phyloP scores from a whole-genome alignment of 2,888 invertebrate genomes.

The Cremastobaeus sp. region DNA sequence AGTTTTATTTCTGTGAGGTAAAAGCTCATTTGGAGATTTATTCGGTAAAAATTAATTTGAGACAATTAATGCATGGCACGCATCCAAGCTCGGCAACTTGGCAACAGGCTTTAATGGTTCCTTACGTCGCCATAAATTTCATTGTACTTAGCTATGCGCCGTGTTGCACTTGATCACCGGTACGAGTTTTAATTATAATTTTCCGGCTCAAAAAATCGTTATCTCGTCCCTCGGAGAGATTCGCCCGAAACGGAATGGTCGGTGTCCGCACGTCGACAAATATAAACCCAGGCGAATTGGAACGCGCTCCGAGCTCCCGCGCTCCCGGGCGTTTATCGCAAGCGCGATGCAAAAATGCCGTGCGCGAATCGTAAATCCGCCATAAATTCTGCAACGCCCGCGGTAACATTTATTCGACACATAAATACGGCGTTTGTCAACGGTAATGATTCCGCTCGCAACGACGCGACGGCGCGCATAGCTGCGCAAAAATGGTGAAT shows the following conservation, averaged over 20 bases:
- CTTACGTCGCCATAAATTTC: conserved; percentile 65
- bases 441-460: conserved; percentile 9
- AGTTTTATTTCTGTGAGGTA: conserved; percentile 52
- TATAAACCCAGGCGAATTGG: conserved; percentile 42
- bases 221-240: conserved; percentile 27
- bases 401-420: conserved; percentile 12
- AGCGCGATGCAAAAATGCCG: conserved; percentile 1
- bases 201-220: conserved; percentile 45
- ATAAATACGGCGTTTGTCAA: conserved; percentile 37
- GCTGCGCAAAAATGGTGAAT: conserved; percentile 33
- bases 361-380: conserved; percentile 28
- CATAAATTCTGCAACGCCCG: conserved; percentile 17
- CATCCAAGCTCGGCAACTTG: conserved; percentile 63
- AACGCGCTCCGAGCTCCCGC: conserved; percentile 10
- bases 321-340: conserved; percentile 22
- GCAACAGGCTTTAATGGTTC: conserved; percentile 63
- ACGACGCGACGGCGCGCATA: conserved; percentile 9
- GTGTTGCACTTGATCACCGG: conserved; percentile 57
- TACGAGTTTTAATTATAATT: conserved; percentile 60
- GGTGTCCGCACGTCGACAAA: conserved; percentile 16
- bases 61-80: conserved; percentile 66
- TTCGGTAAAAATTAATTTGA: conserved; percentile 65
- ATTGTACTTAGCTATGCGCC: conserved; percentile 65
- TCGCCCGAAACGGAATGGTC: conserved; percentile 18
- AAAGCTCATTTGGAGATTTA: conserved; percentile 60